Percentiles rank a stretch among this genome's conserved stretches.
Conservation (phyloP, 1,140 invertebrate species). For the Bathynomus jamesi region DNA sequence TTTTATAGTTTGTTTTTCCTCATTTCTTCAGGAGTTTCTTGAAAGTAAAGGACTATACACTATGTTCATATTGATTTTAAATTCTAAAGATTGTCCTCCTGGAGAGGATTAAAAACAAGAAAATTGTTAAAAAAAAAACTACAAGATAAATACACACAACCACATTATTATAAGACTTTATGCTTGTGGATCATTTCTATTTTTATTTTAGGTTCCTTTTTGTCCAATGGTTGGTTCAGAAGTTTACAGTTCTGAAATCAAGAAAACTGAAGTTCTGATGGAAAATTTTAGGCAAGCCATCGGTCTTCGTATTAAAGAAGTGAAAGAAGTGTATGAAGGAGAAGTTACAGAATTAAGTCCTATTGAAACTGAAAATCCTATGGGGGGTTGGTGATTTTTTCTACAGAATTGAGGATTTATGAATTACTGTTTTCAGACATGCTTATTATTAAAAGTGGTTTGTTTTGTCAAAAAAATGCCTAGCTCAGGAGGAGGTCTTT, state of each 20-base stretch:
- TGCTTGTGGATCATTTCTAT: background rate
- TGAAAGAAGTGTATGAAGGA: constrained; percentile 99
- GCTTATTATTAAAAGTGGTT: too few relatives aligned
- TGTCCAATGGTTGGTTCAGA: constrained; percentile 87
- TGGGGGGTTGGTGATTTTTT: constrained; percentile 76
- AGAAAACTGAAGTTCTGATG: constrained; percentile 99
- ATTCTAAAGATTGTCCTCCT: background rate
- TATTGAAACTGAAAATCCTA: constrained; percentile 92
- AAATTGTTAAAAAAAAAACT: too few relatives aligned
- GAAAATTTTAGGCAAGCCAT: constrained; percentile 98
- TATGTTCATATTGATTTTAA: background rate
- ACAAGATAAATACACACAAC: too few relatives aligned
- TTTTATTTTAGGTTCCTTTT: constrained; percentile 65
- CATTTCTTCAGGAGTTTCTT: too few relatives aligned
- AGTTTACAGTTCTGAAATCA: constrained; percentile 99
- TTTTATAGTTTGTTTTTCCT: too few relatives aligned
- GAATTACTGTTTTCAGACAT: too few relatives aligned
- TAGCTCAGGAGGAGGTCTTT: too few relatives aligned
- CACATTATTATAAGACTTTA: too few relatives aligned
- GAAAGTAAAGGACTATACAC: too few relatives aligned
- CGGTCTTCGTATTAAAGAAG: constrained; percentile 87
- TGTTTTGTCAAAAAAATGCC: too few relatives aligned
- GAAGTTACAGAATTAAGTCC: constrained; percentile 97
- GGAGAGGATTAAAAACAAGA: too few relatives aligned
- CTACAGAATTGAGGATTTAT: too few relatives aligned